A percentile compares a stretch with the other conserved stretches of the same genome.
phyloP scores from a whole-genome alignment of 2,888 invertebrate genomes.

The Tenthredo distinguenda region DNA sequence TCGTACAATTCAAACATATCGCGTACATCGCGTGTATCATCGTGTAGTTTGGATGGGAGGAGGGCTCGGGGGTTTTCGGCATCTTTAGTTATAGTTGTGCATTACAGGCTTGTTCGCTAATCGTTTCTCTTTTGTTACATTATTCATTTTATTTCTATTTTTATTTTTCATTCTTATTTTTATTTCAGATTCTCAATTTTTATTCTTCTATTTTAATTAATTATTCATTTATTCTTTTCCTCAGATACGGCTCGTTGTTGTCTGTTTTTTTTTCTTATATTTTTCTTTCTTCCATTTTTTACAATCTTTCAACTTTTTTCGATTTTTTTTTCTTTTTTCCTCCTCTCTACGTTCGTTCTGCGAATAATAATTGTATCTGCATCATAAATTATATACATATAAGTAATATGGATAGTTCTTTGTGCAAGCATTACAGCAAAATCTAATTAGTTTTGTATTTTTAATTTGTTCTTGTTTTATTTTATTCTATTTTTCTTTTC shows the following conservation, averaged over 20 bases:
- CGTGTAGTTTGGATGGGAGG: not conserved
- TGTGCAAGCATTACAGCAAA: constrained; percentile 25
- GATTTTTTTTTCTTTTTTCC: too few species aligned
- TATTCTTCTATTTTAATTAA: not conserved
- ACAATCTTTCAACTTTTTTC: not conserved
- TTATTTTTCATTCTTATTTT: not conserved
- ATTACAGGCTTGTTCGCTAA: constrained; percentile 37
- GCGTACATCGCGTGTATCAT: not conserved
- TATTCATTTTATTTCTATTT: not conserved
- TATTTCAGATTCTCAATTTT: not conserved
- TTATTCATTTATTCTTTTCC: not conserved
- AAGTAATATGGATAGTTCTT: not conserved
- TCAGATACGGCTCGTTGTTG: too few species aligned
- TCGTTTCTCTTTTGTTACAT: constrained; percentile 5
- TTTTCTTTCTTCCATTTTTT: not conserved
- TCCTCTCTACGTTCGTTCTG: too few species aligned
- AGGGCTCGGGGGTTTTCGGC: not conserved
- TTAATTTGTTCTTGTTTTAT: not conserved
- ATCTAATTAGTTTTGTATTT: not conserved
- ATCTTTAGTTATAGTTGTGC: constrained; percentile 21
- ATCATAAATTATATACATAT: not conserved
- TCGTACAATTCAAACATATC: constrained; percentile 28
- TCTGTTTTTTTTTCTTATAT: too few species aligned
- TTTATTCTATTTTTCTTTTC: not conserved
- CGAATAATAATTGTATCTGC: too few species aligned